phyloP scores from a whole-genome alignment of 2,797 vertebrate genomes.

The Tragelaphus oryx region DNA sequence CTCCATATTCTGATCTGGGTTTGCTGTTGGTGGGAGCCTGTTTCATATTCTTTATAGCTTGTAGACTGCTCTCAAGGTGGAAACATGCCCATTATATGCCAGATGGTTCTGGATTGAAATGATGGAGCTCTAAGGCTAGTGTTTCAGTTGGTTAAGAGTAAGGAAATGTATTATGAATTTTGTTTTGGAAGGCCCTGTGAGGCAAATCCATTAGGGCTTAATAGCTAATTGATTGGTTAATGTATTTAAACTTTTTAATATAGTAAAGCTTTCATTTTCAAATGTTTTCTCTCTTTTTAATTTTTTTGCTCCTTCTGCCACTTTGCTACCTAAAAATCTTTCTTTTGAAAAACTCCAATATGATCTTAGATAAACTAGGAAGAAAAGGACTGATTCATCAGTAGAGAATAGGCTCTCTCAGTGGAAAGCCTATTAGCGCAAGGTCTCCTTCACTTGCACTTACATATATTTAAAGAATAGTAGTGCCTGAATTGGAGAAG shows the following conservation, averaged over 20 bases:
- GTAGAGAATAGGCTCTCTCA: not conserved
- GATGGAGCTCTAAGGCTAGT: not conserved
- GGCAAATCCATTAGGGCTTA: not conserved
- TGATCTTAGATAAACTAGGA: not conserved
- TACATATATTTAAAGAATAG: not conserved
- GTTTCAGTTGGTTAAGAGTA: not conserved
- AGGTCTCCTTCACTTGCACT: not conserved
- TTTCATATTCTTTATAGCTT: not conserved
- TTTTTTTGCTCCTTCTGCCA: not conserved
- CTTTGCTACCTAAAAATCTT: not conserved
- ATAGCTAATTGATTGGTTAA: not conserved
- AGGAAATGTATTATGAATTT: not conserved
- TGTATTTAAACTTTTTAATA: not conserved
- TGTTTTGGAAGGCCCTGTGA: not conserved
- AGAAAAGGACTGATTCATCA: not conserved
- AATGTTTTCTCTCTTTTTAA: not conserved
- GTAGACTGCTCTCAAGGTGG: not conserved
- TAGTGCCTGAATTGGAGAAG: not conserved
- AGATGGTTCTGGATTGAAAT: not conserved
- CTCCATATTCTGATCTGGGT: conserved; percentile 11
- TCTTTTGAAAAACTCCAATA: conserved; percentile 2
- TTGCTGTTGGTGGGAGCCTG: not conserved
- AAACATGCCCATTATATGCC: not conserved
- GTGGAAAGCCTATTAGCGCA: not conserved
- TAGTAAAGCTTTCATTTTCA: not conserved